These are phyloP conservation scores for Anastatus disparis DNA, from an alignment of 1,140 invertebrate genomes.

Conservation along the genomic window DNA sequence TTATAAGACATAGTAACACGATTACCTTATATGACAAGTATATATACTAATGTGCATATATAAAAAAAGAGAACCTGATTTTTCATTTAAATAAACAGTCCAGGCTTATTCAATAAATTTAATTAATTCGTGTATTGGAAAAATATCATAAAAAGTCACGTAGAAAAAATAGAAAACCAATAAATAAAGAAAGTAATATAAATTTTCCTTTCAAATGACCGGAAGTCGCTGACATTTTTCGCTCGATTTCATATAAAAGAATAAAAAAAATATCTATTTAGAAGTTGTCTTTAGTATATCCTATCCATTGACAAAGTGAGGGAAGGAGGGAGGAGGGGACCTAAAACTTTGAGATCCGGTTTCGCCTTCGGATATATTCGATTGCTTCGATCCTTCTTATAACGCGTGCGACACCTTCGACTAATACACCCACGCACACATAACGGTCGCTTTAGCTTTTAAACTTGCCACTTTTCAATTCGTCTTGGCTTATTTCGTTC, in stretches of 20 bases:
- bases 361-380: constrained; percentile 23
- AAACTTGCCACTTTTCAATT: not conserved
- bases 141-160: not conserved
- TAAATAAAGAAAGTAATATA: not conserved
- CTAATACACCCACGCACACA: constrained; percentile 39
- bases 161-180: not conserved
- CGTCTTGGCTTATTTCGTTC: not conserved
- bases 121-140: not conserved
- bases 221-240: constrained; percentile 9
- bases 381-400: constrained; percentile 13
- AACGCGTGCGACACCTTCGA: too few relatives aligned
- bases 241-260: not conserved
- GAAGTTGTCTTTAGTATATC: too few relatives aligned
- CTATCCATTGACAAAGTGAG: too few relatives aligned
- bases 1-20: too few relatives aligned
- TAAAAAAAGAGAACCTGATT: not conserved
- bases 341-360: constrained; percentile 35
- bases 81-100: constrained; percentile 7
- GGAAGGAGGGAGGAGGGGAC: too few relatives aligned
- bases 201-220: not conserved
- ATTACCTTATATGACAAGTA: not conserved
- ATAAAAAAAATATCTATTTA: too few relatives aligned
- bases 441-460: constrained; percentile 37
- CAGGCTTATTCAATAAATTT: not conserved
- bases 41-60: constrained; percentile 24